Conservation (phyloP, 2,888 invertebrate genomes). For the Phasia obesa region DNA sequence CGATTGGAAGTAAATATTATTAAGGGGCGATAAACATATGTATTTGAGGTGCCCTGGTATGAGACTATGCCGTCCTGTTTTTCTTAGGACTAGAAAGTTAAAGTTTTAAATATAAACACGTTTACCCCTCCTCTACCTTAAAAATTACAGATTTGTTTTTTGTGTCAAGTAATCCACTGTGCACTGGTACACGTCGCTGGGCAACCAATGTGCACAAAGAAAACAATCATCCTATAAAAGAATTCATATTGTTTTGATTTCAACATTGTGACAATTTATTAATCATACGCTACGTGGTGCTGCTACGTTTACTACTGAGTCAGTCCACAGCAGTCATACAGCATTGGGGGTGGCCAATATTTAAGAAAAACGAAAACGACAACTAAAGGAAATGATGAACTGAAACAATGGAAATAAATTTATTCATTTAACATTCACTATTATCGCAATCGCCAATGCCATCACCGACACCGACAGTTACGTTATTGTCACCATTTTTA, state of each 20-base stretch:
- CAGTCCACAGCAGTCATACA: background rate
- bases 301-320: background rate
- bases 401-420: slow-evolving; percentile 43
- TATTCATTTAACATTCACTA: slow-evolving; percentile 46
- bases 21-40: no score
- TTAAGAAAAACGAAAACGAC: background rate
- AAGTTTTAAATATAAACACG: no score
- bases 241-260: slow-evolving; percentile 20
- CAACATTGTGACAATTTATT: slow-evolving; percentile 55
- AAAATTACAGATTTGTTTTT: no score
- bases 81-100: no score
- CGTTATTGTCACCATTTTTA: slow-evolving; percentile 19
- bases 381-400: slow-evolving; percentile 24
- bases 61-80: no score
- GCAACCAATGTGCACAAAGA: background rate
- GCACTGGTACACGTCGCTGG: no score
- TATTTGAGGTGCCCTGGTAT: no score
- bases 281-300: slow-evolving; percentile 54
- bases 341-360: background rate
- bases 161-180: no score
- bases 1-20: no score
- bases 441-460: slow-evolving; percentile 43
- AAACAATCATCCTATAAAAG: background rate
- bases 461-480: background rate
- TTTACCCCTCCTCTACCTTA: no score